Percentiles rank a stretch among this genome's conserved stretches.
Conservation (phyloP, 2,797 vertebrate species). For the Sebastes vulpes region DNA sequence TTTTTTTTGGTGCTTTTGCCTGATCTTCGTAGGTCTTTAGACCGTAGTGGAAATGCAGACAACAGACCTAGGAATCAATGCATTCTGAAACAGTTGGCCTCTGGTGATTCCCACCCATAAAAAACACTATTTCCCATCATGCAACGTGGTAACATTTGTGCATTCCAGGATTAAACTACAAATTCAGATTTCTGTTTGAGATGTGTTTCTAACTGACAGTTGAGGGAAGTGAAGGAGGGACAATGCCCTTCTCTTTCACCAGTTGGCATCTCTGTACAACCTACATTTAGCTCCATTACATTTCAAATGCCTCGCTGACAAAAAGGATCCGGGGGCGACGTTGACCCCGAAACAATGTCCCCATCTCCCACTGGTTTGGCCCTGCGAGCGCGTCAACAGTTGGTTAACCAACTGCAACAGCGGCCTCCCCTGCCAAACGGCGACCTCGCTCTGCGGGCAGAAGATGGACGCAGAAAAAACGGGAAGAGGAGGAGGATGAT, state of each 20-base stretch:
- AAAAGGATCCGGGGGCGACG: background rate
- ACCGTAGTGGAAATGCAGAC: too few relatives aligned
- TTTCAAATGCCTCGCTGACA: conserved; percentile 15
- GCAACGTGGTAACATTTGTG: background rate
- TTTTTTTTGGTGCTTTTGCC: too few relatives aligned
- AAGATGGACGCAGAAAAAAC: background rate
- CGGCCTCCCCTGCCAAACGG: background rate
- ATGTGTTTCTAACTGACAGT: background rate
- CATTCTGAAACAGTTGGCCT: too few relatives aligned
- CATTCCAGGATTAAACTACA: background rate
- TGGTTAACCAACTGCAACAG: background rate
- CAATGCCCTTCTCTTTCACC: conserved; percentile 19
- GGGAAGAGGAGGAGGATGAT: background rate
- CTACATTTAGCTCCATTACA: conserved; percentile 21
- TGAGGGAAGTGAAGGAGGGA: background rate
- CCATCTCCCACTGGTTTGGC: conserved; percentile 31
- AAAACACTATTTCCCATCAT: background rate
- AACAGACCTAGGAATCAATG: too few relatives aligned
- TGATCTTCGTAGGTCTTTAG: too few relatives aligned
- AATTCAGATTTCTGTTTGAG: too few relatives aligned
- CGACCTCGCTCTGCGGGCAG: conserved; percentile 18
- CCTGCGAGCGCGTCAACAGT: conserved; percentile 21
- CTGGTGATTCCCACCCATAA: background rate
- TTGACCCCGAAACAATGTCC: conserved; percentile 56
- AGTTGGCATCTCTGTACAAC: conserved; percentile 8